Conservation (phyloP, 1,140 invertebrate species). For the Drosophila arizonae region DNA sequence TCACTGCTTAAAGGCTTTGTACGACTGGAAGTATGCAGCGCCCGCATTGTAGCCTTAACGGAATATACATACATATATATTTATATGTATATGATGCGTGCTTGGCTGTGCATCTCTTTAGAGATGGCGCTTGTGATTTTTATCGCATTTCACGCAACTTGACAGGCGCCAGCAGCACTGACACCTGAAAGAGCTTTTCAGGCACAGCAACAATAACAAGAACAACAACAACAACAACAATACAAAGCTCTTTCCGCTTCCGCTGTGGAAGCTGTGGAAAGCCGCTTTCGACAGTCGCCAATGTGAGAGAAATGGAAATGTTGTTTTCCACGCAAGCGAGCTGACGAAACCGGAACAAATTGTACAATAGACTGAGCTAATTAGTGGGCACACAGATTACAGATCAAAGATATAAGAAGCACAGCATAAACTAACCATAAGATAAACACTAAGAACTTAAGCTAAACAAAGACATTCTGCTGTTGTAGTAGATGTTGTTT, state of each 20-base stretch:
- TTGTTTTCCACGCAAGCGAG: slow-evolving; percentile 1
- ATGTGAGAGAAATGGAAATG: slow-evolving; percentile 24
- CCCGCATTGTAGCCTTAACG: slow-evolving; percentile 57
- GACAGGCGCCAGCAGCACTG: slow-evolving; percentile 64
- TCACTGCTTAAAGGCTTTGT: neutral
- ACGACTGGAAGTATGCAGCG: slow-evolving; percentile 33
- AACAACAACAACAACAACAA: slow-evolving; percentile 22
- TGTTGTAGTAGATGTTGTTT: slow-evolving; percentile 19
- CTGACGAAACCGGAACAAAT: slow-evolving; percentile 56
- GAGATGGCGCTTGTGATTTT: slow-evolving; percentile 53
- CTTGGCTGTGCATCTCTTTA: too few relatives aligned
- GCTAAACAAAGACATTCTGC: slow-evolving; percentile 28
- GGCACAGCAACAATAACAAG: slow-evolving; percentile 17
- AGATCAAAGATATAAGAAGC: slow-evolving; percentile 40
- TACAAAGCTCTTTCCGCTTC: slow-evolving; percentile 54
- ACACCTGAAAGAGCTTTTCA: slow-evolving; percentile 52
- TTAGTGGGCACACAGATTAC: slow-evolving; percentile 29
- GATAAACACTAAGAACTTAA: slow-evolving; percentile 45
- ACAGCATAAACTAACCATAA: slow-evolving; percentile 30
- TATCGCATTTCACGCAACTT: slow-evolving; percentile 57
- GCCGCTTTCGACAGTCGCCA: slow-evolving; percentile 46
- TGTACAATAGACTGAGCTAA: slow-evolving; percentile 31
- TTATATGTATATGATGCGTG: too few relatives aligned
- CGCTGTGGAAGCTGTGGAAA: slow-evolving; percentile 55
- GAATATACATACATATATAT: slow-evolving; percentile 2